These are phyloP conservation scores for Pimpla rufipes DNA, from an alignment of 2,888 invertebrate genomes.

Conservation along the genomic window DNA sequence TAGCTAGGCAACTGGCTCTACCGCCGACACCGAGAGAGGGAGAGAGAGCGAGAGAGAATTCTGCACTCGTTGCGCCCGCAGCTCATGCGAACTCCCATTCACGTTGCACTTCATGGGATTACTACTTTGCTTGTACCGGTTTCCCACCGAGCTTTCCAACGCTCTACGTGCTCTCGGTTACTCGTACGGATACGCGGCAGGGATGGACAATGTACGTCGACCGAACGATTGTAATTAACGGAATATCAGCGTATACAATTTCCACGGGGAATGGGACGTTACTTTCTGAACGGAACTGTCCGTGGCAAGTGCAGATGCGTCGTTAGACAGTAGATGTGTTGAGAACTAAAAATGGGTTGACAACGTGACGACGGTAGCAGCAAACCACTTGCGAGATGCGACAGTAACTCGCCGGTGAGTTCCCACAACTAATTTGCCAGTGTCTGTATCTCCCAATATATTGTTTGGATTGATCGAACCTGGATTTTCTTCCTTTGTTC, in stretches of 20 bases:
- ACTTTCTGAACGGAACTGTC: neutral
- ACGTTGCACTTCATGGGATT: conserved; percentile 57
- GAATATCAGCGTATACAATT: neutral
- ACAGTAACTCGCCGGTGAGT: too few species aligned
- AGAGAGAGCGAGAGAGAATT: neutral
- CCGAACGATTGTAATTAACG: conserved; percentile 30
- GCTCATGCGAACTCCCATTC: conserved; percentile 17
- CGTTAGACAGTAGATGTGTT: too few species aligned
- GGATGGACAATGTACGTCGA: conserved; percentile 24
- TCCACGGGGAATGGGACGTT: neutral
- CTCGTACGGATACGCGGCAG: conserved; percentile 8
- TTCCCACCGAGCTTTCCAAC: conserved; percentile 49
- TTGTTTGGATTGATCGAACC: too few species aligned
- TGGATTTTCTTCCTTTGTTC: too few species aligned
- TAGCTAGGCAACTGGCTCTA: conserved; percentile 45
- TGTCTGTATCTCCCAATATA: too few species aligned
- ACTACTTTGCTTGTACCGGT: conserved; percentile 54
- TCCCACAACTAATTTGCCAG: too few species aligned
- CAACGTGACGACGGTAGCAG: too few species aligned
- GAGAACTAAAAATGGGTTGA: too few species aligned
- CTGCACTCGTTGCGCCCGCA: conserved; percentile 1
- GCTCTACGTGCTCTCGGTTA: conserved; percentile 16
- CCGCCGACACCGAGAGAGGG: neutral
- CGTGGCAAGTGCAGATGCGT: neutral
- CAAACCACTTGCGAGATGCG: too few species aligned